Evolutionary conservation across 64 coral and sea anemone genomes (phyloP).

Genomic region (Acropora tenuis): DNA sequence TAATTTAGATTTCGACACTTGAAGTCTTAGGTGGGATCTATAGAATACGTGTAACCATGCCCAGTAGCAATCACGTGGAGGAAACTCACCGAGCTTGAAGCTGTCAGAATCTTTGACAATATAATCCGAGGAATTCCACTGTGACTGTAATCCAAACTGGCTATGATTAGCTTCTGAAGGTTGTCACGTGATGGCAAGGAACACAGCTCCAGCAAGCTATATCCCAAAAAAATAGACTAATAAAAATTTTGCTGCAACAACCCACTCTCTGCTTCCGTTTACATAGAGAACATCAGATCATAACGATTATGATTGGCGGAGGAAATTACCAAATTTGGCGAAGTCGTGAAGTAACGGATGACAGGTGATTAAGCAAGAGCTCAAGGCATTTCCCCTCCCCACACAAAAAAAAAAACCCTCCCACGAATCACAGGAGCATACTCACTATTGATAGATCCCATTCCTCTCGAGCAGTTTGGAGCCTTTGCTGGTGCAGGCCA

Average conservation of each 20-base stretch:
- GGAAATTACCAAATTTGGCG: too few species aligned
- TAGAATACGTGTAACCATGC: too few species aligned
- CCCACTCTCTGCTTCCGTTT: background rate
- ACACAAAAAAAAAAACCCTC: too few species aligned
- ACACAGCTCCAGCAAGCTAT: slow-evolving; percentile 80
- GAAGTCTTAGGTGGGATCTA: too few species aligned
- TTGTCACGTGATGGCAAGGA: slow-evolving; percentile 80
- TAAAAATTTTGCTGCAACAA: background rate
- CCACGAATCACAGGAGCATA: background rate
- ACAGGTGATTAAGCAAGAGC: too few species aligned
- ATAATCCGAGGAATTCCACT: slow-evolving; percentile 91
- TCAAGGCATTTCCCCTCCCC: too few species aligned
- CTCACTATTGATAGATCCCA: slow-evolving; percentile 98
- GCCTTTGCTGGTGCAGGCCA: slow-evolving; percentile 80
- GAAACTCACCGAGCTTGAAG: slow-evolving; percentile 74
- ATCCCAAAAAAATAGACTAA: background rate
- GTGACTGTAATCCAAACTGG: slow-evolving; percentile 93
- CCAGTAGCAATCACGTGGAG: too few species aligned
- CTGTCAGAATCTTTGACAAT: slow-evolving; percentile 89
- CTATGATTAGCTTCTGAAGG: slow-evolving; percentile 86
- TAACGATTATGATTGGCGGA: background rate
- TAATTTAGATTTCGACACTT: too few species aligned
- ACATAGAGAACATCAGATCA: background rate
- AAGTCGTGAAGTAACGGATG: too few species aligned
- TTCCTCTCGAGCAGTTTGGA: slow-evolving; percentile 82